Conservation (phyloP, 2,797 vertebrate genomes). For the Agapornis canus region DNA sequence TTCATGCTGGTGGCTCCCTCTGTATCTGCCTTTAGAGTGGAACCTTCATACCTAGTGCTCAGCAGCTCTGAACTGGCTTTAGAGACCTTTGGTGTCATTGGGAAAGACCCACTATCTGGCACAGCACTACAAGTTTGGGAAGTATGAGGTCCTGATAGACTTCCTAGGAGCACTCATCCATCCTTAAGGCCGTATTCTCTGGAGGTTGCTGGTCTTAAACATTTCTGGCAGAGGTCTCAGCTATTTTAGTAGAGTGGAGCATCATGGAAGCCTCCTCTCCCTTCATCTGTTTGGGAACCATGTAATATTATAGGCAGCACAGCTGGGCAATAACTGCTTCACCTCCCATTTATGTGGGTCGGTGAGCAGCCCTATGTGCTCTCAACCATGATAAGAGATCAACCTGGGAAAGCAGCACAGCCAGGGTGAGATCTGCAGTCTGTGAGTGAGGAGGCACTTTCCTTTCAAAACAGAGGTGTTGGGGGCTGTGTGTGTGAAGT, state of each 20-base stretch:
- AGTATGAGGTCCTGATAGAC: background rate
- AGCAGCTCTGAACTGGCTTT: background rate
- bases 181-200: background rate
- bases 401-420: background rate
- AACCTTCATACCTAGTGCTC: background rate
- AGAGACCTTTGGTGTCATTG: background rate
- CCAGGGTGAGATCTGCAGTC: background rate
- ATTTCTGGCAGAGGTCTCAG: background rate
- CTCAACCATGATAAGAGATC: background rate
- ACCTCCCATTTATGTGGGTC: rapidly evolving
- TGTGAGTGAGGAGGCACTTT: background rate
- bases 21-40: background rate
- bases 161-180: background rate
- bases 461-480: background rate
- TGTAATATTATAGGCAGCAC: rapidly evolving
- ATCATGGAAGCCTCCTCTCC: background rate
- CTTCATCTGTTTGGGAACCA: background rate
- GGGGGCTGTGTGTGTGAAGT: background rate
- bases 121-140: background rate
- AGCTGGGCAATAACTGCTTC: rapidly evolving
- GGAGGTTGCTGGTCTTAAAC: background rate
- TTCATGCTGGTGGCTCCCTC: background rate
- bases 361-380: background rate
- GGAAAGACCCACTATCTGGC: background rate
- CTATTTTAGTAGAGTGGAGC: background rate